Percentiles rank a stretch among this genome's conserved stretches.
phyloP scores from a whole-genome alignment of 2,797 vertebrate genomes.

The Scolopax bukidnonensis region DNA sequence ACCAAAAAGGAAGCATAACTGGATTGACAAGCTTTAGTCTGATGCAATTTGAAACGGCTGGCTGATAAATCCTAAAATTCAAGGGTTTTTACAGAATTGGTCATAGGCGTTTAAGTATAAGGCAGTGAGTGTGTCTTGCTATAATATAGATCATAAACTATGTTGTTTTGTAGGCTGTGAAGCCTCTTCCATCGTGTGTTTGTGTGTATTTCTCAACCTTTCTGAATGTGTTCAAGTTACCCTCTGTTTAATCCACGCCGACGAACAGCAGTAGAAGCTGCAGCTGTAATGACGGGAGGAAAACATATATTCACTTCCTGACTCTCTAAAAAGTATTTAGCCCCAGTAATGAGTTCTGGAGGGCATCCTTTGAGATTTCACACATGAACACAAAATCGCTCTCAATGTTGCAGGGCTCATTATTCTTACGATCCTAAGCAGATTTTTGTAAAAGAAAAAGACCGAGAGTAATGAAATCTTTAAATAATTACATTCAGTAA shows the following conservation, averaged over 20 bases:
- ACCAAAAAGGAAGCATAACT: conserved; percentile 54
- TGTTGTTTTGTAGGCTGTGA: conserved; percentile 63
- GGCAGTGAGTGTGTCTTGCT: conserved; percentile 38
- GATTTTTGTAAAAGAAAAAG: conserved; percentile 9
- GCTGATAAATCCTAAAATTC: conserved; percentile 60
- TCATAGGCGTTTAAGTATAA: conserved; percentile 57
- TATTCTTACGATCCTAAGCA: not conserved
- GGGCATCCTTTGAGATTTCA: not conserved
- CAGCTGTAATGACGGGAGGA: not conserved
- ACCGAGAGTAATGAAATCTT: not conserved
- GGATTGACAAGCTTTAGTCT: conserved; percentile 39
- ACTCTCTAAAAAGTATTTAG: conserved; percentile 14
- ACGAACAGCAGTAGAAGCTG: not conserved
- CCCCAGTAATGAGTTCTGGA: not conserved
- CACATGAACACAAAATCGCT: not conserved
- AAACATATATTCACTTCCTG: not conserved
- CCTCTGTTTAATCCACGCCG: not conserved
- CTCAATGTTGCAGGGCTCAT: not conserved
- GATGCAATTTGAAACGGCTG: conserved; percentile 54
- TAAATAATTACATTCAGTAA: not conserved
- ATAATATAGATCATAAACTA: conserved; percentile 65
- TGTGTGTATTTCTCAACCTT: conserved; percentile 19
- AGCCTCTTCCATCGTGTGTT: conserved; percentile 61
- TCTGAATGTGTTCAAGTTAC: not conserved
- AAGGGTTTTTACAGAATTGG: conserved; percentile 60